Evolutionary conservation across 2,888 invertebrate genomes (phyloP).

Genomic region (Lasius platythorax): DNA sequence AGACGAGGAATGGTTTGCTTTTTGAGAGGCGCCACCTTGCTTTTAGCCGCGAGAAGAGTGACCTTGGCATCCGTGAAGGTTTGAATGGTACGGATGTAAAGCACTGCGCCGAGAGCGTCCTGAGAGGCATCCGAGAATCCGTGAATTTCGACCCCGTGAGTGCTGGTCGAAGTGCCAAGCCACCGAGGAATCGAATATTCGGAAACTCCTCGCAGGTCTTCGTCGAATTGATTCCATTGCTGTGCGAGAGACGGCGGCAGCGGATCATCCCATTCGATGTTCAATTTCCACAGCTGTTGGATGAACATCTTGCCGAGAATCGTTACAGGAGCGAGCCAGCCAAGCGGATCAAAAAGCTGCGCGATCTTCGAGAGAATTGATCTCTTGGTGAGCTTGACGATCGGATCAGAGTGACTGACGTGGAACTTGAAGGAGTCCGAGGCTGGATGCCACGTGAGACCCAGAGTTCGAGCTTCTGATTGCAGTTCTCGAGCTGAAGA

Average conservation of each 20-base stretch:
- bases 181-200: background rate
- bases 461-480: too few relatives aligned
- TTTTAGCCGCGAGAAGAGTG: background rate
- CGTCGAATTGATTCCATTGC: background rate
- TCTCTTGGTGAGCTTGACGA: too few relatives aligned
- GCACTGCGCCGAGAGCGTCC: background rate
- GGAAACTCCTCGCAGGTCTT: background rate
- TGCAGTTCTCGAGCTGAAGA: too few relatives aligned
- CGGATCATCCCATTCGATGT: background rate
- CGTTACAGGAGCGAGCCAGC: constrained; percentile 6
- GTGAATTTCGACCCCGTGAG: background rate
- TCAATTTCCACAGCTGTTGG: background rate
- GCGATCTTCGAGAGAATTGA: background rate
- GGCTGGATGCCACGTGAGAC: too few relatives aligned
- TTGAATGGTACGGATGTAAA: background rate
- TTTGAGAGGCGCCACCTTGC: background rate
- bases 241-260: background rate
- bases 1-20: background rate
- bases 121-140: background rate
- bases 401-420: too few relatives aligned
- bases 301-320: constrained; percentile 4
- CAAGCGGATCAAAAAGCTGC: constrained; percentile 12
- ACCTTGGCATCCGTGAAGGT: background rate
- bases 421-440: too few relatives aligned
- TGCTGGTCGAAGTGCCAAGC: background rate